phyloP scores from a whole-genome alignment of 2,888 invertebrate species.

The Elegia similella region DNA sequence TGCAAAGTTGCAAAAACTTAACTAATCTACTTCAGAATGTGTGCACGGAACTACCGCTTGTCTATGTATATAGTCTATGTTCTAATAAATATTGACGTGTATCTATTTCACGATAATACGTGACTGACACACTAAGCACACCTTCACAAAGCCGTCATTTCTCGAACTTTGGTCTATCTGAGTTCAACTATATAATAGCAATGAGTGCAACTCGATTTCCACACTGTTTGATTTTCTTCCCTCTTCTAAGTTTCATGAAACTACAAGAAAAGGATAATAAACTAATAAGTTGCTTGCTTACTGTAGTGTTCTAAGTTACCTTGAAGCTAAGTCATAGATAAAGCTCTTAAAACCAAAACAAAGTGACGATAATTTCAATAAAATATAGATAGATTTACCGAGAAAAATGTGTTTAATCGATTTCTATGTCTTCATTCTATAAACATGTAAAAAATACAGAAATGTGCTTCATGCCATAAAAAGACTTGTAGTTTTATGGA shows the following conservation, averaged over 20 bases:
- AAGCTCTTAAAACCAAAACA: no score
- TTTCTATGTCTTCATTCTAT: no score
- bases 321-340: background rate
- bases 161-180: background rate
- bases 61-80: constrained; percentile 2
- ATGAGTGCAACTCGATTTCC: constrained; percentile 9
- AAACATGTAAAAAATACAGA: background rate
- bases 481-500: constrained; percentile 37
- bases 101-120: background rate
- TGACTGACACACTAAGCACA: constrained; percentile 8
- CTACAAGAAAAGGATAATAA: constrained; percentile 25
- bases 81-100: background rate
- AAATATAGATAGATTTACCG: no score
- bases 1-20: background rate
- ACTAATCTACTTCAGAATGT: background rate
- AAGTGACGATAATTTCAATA: no score
- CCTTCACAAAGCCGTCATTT: background rate
- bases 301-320: background rate
- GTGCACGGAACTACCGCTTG: constrained; percentile 12
- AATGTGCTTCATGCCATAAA: no score
- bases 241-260: constrained; percentile 26
- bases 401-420: no score
- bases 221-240: constrained; percentile 21
- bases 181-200: background rate
- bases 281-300: background rate